These are phyloP conservation scores for Sminthurides aquaticus DNA, from an alignment of 2,888 invertebrate genomes.

Conservation along the genomic window DNA sequence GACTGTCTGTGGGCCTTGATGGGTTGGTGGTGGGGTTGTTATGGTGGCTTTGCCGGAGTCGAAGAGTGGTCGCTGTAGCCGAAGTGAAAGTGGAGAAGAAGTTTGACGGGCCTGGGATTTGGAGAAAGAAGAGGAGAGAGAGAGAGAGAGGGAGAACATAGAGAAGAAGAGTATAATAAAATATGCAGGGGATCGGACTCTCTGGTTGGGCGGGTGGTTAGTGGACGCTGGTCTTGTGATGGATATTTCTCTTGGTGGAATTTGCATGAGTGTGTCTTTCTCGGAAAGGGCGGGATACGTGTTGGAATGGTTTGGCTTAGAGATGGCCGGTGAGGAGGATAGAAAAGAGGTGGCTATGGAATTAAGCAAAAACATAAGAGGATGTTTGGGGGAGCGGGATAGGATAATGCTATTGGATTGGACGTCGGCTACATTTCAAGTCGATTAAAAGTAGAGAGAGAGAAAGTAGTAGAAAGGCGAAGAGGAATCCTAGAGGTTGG, in stretches of 20 bases:
- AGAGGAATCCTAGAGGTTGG: neutral
- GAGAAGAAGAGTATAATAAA: neutral
- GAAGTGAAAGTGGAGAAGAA: neutral
- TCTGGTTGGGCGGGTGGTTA: neutral
- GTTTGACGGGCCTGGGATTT: neutral
- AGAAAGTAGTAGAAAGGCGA: slow-evolving; percentile 5
- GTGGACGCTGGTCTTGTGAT: slow-evolving; percentile 9
- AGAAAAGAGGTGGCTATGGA: neutral
- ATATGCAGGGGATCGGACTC: neutral
- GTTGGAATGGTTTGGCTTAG: neutral
- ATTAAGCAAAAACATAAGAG: neutral
- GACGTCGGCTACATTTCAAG: neutral
- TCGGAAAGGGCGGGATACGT: neutral
- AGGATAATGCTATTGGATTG: neutral
- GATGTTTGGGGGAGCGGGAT: neutral
- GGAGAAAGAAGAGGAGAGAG: slow-evolving; percentile 3
- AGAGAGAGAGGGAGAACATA: slow-evolving; percentile 6
- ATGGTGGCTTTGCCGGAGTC: too few relatives aligned
- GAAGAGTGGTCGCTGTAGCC: too few relatives aligned
- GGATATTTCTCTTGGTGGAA: neutral
- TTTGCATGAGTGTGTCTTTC: slow-evolving; percentile 2
- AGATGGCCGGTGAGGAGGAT: neutral
- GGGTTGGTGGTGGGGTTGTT: too few relatives aligned
- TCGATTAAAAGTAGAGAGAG: slow-evolving; percentile 3
- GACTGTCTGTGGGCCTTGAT: too few relatives aligned